A percentile compares a stretch with the other conserved stretches of the same genome.
phyloP scores from a whole-genome alignment of 2,113 vertebrate species.

The Natator depressus region DNA sequence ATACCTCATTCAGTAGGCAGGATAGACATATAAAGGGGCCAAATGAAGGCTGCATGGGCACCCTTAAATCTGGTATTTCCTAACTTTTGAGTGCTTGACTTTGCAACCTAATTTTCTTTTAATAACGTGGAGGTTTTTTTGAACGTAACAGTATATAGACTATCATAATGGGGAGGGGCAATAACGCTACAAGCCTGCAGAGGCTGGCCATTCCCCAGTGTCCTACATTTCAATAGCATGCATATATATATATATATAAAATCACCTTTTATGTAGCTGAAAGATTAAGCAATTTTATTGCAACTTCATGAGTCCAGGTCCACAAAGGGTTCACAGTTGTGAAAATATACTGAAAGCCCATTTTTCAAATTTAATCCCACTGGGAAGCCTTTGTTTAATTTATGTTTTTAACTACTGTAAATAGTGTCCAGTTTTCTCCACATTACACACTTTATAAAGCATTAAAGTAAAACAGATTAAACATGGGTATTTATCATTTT shows the following conservation, averaged over 20 bases:
- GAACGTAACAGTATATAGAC: background rate
- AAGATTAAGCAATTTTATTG: background rate
- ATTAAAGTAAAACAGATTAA: constrained; percentile 11
- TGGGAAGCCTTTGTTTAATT: background rate
- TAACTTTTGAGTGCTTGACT: background rate
- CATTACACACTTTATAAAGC: background rate
- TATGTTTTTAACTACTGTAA: background rate
- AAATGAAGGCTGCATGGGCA: background rate
- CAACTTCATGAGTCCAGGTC: background rate
- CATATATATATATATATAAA: background rate
- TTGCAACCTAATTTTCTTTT: background rate
- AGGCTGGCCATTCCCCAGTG: background rate
- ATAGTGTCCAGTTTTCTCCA: background rate
- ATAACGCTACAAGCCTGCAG: background rate
- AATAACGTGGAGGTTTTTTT: background rate
- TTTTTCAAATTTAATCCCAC: background rate
- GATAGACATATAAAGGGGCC: background rate
- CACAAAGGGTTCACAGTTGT: background rate
- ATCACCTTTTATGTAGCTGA: background rate
- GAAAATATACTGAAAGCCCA: background rate
- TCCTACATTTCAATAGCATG: background rate
- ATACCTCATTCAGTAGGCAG: background rate
- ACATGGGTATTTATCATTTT: background rate
- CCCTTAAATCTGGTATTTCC: background rate
- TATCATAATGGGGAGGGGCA: background rate